These are phyloP conservation scores for Myoxocephalus aenaeus DNA, from an alignment of 2,797 vertebrate species.

Conservation along the genomic window DNA sequence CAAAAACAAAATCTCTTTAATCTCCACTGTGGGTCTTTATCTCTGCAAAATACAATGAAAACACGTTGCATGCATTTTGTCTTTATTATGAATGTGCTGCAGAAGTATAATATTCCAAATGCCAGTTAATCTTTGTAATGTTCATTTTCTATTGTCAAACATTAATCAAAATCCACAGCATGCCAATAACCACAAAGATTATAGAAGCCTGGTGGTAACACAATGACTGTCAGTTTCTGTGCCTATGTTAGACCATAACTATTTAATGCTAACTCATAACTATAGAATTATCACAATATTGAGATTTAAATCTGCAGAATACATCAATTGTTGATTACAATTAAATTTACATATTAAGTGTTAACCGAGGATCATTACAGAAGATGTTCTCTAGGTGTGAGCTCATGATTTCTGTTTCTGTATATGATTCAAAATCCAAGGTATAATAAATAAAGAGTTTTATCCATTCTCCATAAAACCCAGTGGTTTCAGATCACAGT, in stretches of 20 bases:
- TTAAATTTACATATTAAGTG: conserved; percentile 57
- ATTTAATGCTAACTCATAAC: conserved; percentile 66
- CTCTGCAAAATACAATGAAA: conserved; percentile 39
- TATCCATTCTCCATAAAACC: conserved; percentile 26
- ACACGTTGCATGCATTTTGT: conserved; percentile 76
- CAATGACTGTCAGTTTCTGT: conserved; percentile 43
- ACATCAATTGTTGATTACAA: conserved; percentile 68
- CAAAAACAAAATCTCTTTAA: conserved; percentile 19
- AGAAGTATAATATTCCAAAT: conserved; percentile 70
- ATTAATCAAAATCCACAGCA: conserved; percentile 69
- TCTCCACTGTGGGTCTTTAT: conserved; percentile 17
- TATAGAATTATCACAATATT: conserved; percentile 69
- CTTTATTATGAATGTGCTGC: conserved; percentile 81
- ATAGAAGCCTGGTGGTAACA: conserved; percentile 64
- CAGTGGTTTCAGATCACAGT: conserved; percentile 70
- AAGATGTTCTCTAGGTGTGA: conserved; percentile 40
- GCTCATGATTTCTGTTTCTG: conserved; percentile 15
- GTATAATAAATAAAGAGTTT: conserved; percentile 29
- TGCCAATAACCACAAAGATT: conserved; percentile 75
- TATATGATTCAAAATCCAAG: conserved; percentile 49
- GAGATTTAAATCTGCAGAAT: conserved; percentile 67
- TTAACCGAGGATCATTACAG: conserved; percentile 41
- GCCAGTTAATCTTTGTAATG: conserved; percentile 53
- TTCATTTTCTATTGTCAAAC: conserved; percentile 58
- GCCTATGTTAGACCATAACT: conserved; percentile 54